Conservation (phyloP, 2,797 vertebrate genomes). For the Schizothorax lantsangensis region DNA sequence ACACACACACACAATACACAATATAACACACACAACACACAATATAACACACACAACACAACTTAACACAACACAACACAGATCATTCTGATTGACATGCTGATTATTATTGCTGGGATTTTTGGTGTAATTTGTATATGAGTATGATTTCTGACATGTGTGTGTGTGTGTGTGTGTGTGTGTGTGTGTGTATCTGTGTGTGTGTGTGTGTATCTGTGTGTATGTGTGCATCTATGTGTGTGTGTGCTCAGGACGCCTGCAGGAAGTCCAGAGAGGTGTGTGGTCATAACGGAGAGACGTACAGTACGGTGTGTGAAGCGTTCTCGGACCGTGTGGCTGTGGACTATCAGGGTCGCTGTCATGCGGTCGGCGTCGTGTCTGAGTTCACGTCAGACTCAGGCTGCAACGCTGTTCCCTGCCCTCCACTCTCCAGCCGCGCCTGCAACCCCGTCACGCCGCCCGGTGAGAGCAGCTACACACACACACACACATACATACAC, state of each 20-base stretch:
- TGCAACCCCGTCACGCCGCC: slow-evolving; percentile 89
- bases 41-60: background rate
- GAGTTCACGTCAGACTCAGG: slow-evolving; percentile 78
- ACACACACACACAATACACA: background rate
- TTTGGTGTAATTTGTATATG: background rate
- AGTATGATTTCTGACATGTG: background rate
- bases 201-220: background rate
- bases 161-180: background rate
- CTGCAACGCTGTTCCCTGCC: slow-evolving; percentile 86
- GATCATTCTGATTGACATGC: too few relatives aligned
- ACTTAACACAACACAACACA: background rate
- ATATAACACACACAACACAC: slow-evolving; percentile 45
- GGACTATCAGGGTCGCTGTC: slow-evolving; percentile 88
- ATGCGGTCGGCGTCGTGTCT: slow-evolving; percentile 84
- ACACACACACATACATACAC: too few relatives aligned
- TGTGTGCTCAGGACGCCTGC: slow-evolving; percentile 82
- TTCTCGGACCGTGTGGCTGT: slow-evolving; percentile 88
- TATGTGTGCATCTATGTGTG: slow-evolving; percentile 28
- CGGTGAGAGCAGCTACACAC: slow-evolving; percentile 73
- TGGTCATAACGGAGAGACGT: slow-evolving; percentile 92
- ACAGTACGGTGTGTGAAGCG: slow-evolving; percentile 87
- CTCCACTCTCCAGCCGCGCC: slow-evolving; percentile 74
- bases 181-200: slow-evolving; percentile 37
- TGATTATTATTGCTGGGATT: background rate
- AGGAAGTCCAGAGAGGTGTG: slow-evolving; percentile 81